Evolutionary conservation across 2,113 vertebrate species (phyloP), one percentile per base, ranked within the genome.

Genomic region (Lepisosteus oculatus): DNA sequence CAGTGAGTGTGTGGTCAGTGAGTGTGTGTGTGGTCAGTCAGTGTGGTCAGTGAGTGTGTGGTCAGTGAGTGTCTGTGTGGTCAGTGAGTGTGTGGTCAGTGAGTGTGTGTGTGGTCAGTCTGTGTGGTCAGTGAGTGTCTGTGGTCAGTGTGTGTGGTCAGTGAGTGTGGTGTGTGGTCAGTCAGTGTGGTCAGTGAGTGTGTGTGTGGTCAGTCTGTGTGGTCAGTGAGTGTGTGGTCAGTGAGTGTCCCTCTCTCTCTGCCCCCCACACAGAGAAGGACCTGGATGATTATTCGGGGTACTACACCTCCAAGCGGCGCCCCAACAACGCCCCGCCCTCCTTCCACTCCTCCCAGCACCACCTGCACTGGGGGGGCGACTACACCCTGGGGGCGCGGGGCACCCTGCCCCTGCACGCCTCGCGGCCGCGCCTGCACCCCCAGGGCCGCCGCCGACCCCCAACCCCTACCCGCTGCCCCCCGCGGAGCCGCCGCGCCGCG

Each of bases 251-350:
- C 69, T 73, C 64, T 74, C 62, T 56, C 15, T 61, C 62, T 74
- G 76, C 64, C 68, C 69, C 59, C 54, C 55, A 66, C 42, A 80
- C 94, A 55, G 95, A 95, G 89, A 95, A 93, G 85, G 95, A 95
- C 78, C 87, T 95, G 70, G 95, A 97, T 54, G 95, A 97, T 67
- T 95, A 93, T 78, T 95, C 95, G 61, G 95, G 95, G 14, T 95
- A 97, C 77, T 95, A 93, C 80, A 95, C 95, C 80, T 89, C 95
- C 77, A 95, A 96, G 81, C 89, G 93, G 13, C 86, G 93, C 43
- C 90, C 90, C 68, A 90, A 91, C 78, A 93, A 90, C 1, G 90
- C 89, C 62, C 88, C 90, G 68, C 91, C 91, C 0, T 82, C 88
- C 29, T 89, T 93, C 47, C 91, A 93, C 77, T 92, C 90, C 17